Evolutionary conservation across 1,140 invertebrate species (phyloP).

Genomic region (Nymphalis io): DNA sequence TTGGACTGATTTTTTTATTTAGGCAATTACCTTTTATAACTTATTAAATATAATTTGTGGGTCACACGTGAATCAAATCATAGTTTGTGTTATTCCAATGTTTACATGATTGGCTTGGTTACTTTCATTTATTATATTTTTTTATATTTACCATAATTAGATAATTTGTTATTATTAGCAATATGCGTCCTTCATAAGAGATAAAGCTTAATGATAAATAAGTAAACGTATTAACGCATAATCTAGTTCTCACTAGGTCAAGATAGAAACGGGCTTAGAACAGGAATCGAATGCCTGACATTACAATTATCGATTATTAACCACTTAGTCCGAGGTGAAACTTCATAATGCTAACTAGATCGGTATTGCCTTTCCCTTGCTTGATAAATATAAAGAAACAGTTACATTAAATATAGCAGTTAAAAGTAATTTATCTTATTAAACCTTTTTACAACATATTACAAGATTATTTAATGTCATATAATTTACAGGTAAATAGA

Average conservation of each 20-base stretch:
- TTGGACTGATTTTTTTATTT: conserved; percentile 31
- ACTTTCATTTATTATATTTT: neutral
- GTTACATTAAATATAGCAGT: conserved; percentile 13
- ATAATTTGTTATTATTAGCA: too few species aligned
- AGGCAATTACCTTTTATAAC: conserved; percentile 32
- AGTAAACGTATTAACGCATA: conserved; percentile 26
- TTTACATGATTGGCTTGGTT: neutral
- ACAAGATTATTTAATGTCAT: neutral
- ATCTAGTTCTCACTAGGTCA: conserved; percentile 51
- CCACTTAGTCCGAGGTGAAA: conserved; percentile 61
- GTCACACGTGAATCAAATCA: conserved; percentile 32
- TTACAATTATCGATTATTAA: conserved; percentile 70
- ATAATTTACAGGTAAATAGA: neutral
- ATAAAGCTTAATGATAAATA: conserved; percentile 13
- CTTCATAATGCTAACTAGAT: conserved; percentile 41
- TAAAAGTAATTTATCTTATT: conserved; percentile 7
- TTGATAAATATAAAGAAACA: conserved; percentile 23
- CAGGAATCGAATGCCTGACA: conserved; percentile 53
- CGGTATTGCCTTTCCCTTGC: conserved; percentile 37
- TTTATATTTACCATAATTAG: too few species aligned
- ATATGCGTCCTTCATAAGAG: neutral
- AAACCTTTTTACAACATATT: neutral
- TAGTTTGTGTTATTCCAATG: neutral
- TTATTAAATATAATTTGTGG: conserved; percentile 37
- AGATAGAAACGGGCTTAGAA: conserved; percentile 55